These are phyloP conservation scores for Brenthis daphne DNA, from an alignment of 2,888 invertebrate genomes.

Conservation along the genomic window DNA sequence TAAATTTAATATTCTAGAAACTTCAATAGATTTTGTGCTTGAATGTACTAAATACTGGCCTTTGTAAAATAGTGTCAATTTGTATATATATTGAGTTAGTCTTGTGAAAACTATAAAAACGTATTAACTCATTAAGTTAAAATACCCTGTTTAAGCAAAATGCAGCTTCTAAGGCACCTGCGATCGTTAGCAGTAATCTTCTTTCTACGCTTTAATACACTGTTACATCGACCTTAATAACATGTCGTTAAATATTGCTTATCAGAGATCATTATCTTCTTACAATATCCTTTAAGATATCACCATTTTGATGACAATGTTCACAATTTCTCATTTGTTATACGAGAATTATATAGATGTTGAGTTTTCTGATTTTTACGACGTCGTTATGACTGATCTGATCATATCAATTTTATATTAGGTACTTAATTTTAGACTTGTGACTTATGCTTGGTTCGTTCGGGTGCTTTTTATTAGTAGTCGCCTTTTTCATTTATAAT, in stretches of 20 bases:
- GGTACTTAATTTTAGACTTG: no score
- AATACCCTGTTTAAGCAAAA: slow-evolving; percentile 10
- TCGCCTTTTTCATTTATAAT: no score
- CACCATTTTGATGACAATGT: background rate
- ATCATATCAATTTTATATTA: no score
- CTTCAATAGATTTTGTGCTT: no score
- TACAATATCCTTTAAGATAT: background rate
- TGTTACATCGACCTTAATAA: slow-evolving; percentile 15
- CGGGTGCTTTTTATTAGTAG: no score
- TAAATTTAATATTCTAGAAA: no score
- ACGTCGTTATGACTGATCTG: no score
- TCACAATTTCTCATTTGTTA: background rate
- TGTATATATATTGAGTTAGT: slow-evolving; percentile 5
- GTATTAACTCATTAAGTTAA: slow-evolving; percentile 18
- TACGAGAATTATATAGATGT: no score
- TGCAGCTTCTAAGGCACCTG: slow-evolving; percentile 6
- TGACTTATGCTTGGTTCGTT: no score
- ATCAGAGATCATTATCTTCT: slow-evolving; percentile 9
- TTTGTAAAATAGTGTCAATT: background rate
- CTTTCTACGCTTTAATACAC: slow-evolving; percentile 4
- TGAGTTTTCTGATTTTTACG: no score
- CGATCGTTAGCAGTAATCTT: slow-evolving; percentile 15
- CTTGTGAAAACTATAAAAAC: slow-evolving; percentile 9
- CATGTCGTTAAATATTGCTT: background rate
- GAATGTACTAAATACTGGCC: no score